Evolutionary conservation across 2,888 invertebrate genomes (phyloP), one percentile per base, ranked within the genome.

Genomic region (Polydrusus tereticollis): DNA sequence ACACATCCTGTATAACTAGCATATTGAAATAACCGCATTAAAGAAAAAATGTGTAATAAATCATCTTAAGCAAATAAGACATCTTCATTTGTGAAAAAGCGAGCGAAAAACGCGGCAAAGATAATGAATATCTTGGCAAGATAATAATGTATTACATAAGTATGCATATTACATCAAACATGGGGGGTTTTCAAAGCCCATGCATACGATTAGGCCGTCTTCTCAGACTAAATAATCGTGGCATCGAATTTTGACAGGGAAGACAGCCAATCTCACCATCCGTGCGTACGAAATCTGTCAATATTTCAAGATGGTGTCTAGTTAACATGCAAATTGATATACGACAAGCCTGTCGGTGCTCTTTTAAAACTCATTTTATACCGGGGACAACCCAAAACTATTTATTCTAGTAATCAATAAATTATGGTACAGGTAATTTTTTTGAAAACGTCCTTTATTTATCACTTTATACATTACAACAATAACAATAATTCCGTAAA

Each of bases 291-390:
- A 20, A 60, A 58, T 58, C 81, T 83, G 83, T 84, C 84, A 84
- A 85, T 85, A 84, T 83, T 83, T 83, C 83, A 85, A 84, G 83
- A 84, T 84, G 82, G 80, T 82, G 84, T 83, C 83, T 85, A 83
- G 84, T 85, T 85, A 84, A 83, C 82, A 85, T 85, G 85, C 84
- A 85, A 85, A 85, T 85, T 84, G 64, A 60, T 52, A 65, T 33
- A 41, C 66, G 82, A 73, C 41, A 64, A 57, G 73, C 50, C 66
- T 69, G 64, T 43, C 80, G 63, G 59, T 64, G 72, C 26, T 63
- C 58, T 58, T 72, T 62, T 67, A 60, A 41, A 33, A 57, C 55
- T 63, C 45, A 68, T 47, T 67, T 64, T 64, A 21, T 63, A 72
- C 72, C 38, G 43, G 72, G 58, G 64, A 20, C 26, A 23, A 18